A percentile compares a stretch with the other conserved stretches of the same genome.
Conservation (phyloP, 1,140 invertebrate genomes). For the Heliconius himera region DNA sequence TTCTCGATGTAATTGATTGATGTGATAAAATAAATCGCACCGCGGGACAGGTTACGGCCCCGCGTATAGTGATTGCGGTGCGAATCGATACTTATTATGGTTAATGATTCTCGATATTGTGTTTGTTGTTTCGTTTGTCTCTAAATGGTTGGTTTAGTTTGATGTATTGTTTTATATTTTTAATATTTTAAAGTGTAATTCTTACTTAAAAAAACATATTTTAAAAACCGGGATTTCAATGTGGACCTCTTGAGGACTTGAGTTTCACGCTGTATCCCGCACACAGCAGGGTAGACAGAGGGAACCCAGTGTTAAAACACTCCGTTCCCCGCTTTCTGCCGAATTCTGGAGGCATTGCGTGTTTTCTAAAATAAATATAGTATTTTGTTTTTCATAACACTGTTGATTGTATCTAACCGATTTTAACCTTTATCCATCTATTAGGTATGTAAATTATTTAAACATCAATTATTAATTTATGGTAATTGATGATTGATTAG, state of each 20-base stretch:
- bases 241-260: too few species aligned
- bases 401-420: not conserved
- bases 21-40: slow-evolving; percentile 67
- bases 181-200: too few species aligned
- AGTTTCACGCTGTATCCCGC: too few species aligned
- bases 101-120: slow-evolving; percentile 48
- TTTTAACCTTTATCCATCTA: slow-evolving; percentile 1
- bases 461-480: not conserved
- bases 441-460: not conserved
- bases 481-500: not conserved
- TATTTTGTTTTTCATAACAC: not conserved
- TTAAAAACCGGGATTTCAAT: too few species aligned
- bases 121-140: slow-evolving; percentile 42
- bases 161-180: not conserved
- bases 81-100: slow-evolving; percentile 57
- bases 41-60: slow-evolving; percentile 41
- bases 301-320: too few species aligned
- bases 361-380: too few species aligned
- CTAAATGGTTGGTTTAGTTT: not conserved
- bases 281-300: too few species aligned
- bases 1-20: slow-evolving; percentile 67
- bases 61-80: slow-evolving; percentile 43
- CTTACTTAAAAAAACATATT: too few species aligned
- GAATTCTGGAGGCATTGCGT: too few species aligned
- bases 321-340: too few species aligned